Evolutionary conservation across 35 echinoderm and acorn worm genomes (phyloP).

Genomic region (Lytechinus pictus): DNA sequence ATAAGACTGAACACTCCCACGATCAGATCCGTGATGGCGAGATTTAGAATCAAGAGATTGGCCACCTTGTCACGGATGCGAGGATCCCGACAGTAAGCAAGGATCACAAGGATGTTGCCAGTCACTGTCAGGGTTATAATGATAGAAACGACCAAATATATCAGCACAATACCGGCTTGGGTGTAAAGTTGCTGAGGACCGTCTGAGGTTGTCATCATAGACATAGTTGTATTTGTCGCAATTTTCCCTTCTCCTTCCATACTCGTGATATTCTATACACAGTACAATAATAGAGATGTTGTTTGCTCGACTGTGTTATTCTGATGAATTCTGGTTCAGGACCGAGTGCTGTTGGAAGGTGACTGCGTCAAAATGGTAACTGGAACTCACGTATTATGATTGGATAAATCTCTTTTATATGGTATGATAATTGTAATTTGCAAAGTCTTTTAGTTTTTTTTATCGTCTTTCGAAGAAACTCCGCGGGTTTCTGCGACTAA

Average conservation of each 20-base stretch:
- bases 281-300: background rate
- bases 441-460: background rate
- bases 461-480: background rate
- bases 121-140: background rate
- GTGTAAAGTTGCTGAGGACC: background rate
- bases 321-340: too few relatives aligned
- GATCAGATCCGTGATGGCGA: conserved; percentile 72
- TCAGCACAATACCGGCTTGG: background rate
- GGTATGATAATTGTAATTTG: background rate
- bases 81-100: conserved; percentile 32
- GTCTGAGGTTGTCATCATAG: background rate
- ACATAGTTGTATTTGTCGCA: background rate
- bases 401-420: background rate
- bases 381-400: background rate
- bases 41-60: conserved; percentile 67
- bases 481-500: too few relatives aligned
- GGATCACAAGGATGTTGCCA: conserved; percentile 57
- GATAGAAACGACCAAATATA: background rate
- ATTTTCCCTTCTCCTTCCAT: background rate
- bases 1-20: conserved; percentile 62
- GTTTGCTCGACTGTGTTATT: too few relatives aligned
- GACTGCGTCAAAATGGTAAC: background rate
- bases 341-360: too few relatives aligned
- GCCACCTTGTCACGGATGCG: conserved; percentile 46
- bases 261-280: background rate